Conservation (phyloP, 2,797 vertebrate species). For the Crypturellus tataupa region DNA sequence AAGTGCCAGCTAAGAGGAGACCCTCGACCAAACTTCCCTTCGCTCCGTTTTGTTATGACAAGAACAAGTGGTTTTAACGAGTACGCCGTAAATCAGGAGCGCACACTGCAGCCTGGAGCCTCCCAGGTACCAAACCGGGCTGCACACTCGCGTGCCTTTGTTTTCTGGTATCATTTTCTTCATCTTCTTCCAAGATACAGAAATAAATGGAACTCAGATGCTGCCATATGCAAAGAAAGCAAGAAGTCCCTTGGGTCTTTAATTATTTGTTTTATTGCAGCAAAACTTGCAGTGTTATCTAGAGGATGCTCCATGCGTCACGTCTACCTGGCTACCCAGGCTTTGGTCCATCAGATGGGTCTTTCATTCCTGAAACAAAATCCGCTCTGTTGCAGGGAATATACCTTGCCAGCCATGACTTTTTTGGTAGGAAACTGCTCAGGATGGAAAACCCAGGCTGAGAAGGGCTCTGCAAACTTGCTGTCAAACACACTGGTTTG, state of each 20-base stretch:
- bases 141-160: conserved; percentile 35
- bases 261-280: background rate
- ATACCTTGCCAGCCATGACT: background rate
- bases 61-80: conserved; percentile 76
- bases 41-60: conserved; percentile 70
- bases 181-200: background rate
- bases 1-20: conserved; percentile 66
- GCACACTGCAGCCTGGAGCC: conserved; percentile 20
- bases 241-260: background rate
- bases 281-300: background rate
- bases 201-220: conserved; percentile 35
- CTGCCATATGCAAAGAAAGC: conserved; percentile 29
- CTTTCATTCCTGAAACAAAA: background rate
- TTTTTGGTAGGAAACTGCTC: background rate
- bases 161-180: background rate
- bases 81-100: conserved; percentile 69
- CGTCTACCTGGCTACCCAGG: background rate
- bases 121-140: conserved; percentile 50
- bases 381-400: background rate
- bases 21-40: conserved; percentile 53
- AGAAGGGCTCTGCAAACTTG: background rate
- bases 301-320: accelerated
- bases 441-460: background rate
- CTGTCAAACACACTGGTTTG: background rate
- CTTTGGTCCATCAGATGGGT: background rate